A percentile compares a stretch with the other conserved stretches of the same genome.
Conservation (phyloP, 2,888 invertebrate genomes). For the Syritta pipiens region DNA sequence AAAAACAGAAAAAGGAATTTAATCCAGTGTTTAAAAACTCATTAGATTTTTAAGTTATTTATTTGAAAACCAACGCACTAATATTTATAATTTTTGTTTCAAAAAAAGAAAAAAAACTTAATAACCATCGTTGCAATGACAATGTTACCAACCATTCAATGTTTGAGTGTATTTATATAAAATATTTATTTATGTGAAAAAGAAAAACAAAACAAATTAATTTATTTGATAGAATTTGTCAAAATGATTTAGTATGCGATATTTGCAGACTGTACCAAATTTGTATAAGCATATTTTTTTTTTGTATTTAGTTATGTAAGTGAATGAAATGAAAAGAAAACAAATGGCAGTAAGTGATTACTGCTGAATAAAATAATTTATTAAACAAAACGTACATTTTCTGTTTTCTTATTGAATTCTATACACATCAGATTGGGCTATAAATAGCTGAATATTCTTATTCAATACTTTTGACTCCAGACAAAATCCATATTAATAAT, state of each 20-base stretch:
- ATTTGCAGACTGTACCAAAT: constrained; percentile 74
- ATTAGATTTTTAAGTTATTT: constrained; percentile 62
- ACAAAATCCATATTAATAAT: too few relatives aligned
- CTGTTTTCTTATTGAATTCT: constrained; percentile 2
- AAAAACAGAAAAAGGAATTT: background rate
- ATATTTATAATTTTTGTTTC: constrained; percentile 46
- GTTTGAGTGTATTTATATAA: constrained; percentile 49
- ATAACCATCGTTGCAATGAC: constrained; percentile 36
- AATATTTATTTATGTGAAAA: constrained; percentile 47
- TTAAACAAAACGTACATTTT: constrained; percentile 51
- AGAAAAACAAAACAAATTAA: constrained; percentile 1
- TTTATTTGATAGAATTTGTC: constrained; percentile 72
- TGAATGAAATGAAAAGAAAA: constrained; percentile 22
- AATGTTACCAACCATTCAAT: constrained; percentile 47
- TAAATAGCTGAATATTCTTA: too few relatives aligned
- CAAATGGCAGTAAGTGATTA: constrained; percentile 32
- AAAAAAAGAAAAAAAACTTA: constrained; percentile 1
- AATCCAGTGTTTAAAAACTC: constrained; percentile 41
- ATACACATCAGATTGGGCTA: too few relatives aligned
- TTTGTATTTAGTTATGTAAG: constrained; percentile 36
- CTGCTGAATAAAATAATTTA: constrained; percentile 63
- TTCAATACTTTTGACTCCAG: too few relatives aligned
- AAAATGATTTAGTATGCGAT: constrained; percentile 75
- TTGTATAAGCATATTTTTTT: constrained; percentile 31
- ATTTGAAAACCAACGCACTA: constrained; percentile 34